Conservation (phyloP, 2,888 invertebrate genomes). For the Embidobia sp. region DNA sequence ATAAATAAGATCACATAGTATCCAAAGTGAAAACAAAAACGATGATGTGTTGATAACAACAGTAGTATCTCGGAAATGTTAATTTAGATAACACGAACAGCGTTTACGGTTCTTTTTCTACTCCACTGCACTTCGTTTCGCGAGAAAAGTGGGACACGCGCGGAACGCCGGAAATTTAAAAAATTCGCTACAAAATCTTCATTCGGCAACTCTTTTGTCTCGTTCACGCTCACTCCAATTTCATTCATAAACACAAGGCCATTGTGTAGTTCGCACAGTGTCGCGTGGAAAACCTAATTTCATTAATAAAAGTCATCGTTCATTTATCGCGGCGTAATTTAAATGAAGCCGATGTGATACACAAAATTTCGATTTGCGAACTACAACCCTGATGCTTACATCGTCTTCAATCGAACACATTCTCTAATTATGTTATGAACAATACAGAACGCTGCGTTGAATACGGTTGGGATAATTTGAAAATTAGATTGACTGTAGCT, state of each 20-base stretch:
- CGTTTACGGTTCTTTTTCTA: slow-evolving; percentile 6
- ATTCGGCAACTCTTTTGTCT: too few species aligned
- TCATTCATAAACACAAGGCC: slow-evolving; percentile 9
- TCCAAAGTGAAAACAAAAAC: too few species aligned
- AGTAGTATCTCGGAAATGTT: slow-evolving; percentile 3
- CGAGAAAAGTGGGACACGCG: not conserved
- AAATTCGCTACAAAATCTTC: too few species aligned
- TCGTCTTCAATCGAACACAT: slow-evolving; percentile 22
- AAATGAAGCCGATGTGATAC: too few species aligned
- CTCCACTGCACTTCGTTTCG: not conserved
- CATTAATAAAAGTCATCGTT: slow-evolving; percentile 10
- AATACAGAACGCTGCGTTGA: slow-evolving; percentile 19
- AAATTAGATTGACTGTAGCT: slow-evolving; percentile 40
- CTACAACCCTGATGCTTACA: too few species aligned
- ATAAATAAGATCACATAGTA: too few species aligned
- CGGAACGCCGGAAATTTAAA: too few species aligned
- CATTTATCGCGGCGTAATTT: slow-evolving; percentile 16
- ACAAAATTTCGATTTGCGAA: slow-evolving; percentile 33
- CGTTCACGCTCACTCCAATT: too few species aligned
- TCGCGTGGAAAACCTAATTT: slow-evolving; percentile 13
- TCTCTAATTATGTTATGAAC: slow-evolving; percentile 36
- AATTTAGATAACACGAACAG: slow-evolving; percentile 11
- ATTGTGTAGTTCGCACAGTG: slow-evolving; percentile 14
- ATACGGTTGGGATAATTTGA: slow-evolving; percentile 43
- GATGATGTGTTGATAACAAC: too few species aligned